Percentiles rank a stretch among this genome's conserved stretches.
phyloP scores from a whole-genome alignment of 2,113 vertebrate species.

The Amphiprion ocellaris region DNA sequence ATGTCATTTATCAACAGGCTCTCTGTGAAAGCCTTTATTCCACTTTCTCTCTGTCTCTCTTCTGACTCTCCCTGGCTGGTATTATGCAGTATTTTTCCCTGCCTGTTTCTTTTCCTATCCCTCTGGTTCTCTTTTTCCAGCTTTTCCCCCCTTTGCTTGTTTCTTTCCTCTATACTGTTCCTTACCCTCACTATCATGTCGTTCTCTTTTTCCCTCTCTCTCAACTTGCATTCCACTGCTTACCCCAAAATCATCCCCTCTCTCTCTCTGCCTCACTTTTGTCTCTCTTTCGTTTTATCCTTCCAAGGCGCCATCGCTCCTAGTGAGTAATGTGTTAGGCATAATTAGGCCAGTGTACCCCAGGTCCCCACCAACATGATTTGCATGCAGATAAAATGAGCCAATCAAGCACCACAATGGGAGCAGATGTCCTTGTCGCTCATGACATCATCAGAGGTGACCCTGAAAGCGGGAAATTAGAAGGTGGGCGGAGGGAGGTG shows the following conservation, averaged over 20 bases:
- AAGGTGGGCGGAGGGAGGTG: constrained; percentile 25
- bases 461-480: constrained; percentile 64
- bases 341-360: constrained; percentile 74
- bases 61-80: constrained; percentile 39
- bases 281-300: constrained; percentile 39
- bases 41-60: constrained; percentile 35
- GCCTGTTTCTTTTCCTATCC: constrained; percentile 54
- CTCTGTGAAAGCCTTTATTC: constrained; percentile 51
- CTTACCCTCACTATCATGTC: constrained; percentile 48
- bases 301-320: constrained; percentile 48
- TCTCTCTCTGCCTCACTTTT: constrained; percentile 5
- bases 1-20: constrained; percentile 66
- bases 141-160: constrained; percentile 26
- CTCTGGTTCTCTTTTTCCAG: constrained; percentile 68
- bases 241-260: constrained; percentile 13
- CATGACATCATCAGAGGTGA: constrained; percentile 76
- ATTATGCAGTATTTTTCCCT: constrained; percentile 56
- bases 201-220: constrained; percentile 13
- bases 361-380: constrained; percentile 61
- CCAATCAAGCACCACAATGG: constrained; percentile 64
- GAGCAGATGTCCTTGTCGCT: constrained; percentile 72
- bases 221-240: constrained; percentile 46
- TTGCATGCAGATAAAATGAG: constrained; percentile 71
- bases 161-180: constrained; percentile 33
- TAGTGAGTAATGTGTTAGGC: constrained; percentile 72